Evolutionary conservation across 2,888 invertebrate species (phyloP), one percentile per base, ranked within the genome.

Genomic region (Tenthredo notha): DNA sequence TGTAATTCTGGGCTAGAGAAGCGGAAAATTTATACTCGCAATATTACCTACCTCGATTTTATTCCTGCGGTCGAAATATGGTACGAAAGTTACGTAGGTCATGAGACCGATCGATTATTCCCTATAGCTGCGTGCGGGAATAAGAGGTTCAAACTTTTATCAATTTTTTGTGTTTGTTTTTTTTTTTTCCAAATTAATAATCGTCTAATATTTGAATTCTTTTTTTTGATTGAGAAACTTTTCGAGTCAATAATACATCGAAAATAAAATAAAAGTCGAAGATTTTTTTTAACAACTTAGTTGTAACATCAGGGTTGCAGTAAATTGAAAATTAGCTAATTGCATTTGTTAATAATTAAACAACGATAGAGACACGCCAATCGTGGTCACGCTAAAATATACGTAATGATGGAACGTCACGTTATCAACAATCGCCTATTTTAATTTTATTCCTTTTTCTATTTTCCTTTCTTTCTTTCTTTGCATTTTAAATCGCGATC

Each of bases 71-170:
- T 74, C 40, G 40, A 74, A 74, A 37, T n/a, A 5, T 37, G n/a
- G 70, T 40, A 72, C 40, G n/a, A 10, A 10, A 40, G 37, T 72
- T 72, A 75, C 75, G 43, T 75, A 75, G 75, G 75, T 75, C 75
- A 75, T 47, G 43, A 29, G 75, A 25, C 29, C 43, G 75, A 75
- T 75, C 75, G 47, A 75, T 75, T 47, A 47, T 75, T 18, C 12
- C 70, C 37, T 72, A 67, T 54, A 61, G 70, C 70, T n/a, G 3
- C 43, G n/a, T n/a, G 43, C 15, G 25, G 25, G 15, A 75, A 47
- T 47, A n/a, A 4, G n/a, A 54, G 7, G 7, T n/a, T 6, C 7
- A n/a, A 54, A 54, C 18, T n/a, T 7, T 7, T 7, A 6, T 1
- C n/a, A 47, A 47, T 29, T 40, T 40, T n/a, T n/a, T n/a, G n/a